Base-by-base conservation (phyloP, 1,140 invertebrate species). In the Hestina assimilis region DNA sequence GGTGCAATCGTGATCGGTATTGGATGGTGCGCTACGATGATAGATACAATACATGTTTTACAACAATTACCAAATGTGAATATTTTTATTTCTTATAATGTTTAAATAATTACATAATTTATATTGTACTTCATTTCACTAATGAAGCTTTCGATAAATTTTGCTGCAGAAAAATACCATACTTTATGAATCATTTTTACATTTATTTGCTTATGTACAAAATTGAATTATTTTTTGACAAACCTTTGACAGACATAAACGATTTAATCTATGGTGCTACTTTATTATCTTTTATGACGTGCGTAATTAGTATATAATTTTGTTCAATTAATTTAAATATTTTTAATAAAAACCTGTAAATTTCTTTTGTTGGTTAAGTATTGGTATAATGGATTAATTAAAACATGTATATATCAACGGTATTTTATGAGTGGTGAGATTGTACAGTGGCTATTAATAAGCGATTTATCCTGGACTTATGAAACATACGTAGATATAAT, bases 251-350 rank as follows among this genome's bases (percentile, higher is more conserved):
- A 28, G 43, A 35, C 35, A 58, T 57, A 42, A 59, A 60, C 45
- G 45, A 59, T 52, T 60, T 61, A 70, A 71, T 66, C 48, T 50
- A 71, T 74, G 78, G 78, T 81, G 78, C 75, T 79, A 79, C 42
- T 69, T 67, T 72, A 56, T 72, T 62, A 23, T 45, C 65, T 28
- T 65, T 51, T 60, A 66, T 12, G 12, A 47, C 28, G 48, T 58
- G 60, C 26, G 9, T 51, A 24, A 43, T 43, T 60, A 33, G 12
- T 35, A 38, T 52, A n/a, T 29, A 28, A 33, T 12, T 33, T 43
- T 35, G 35, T 31, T 43, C 14, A 15, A 41, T 12, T 33, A 19
- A 52, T 42, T 56, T 41, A 48, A 56, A 14, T 29, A 47, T 59
- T 33, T 45, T 29, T 48, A 24, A 33, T 31, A 23, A 41, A 9